These are phyloP conservation scores for Lanius ludovicianus DNA, from an alignment of 2,113 vertebrate genomes.

Conservation along the genomic window DNA sequence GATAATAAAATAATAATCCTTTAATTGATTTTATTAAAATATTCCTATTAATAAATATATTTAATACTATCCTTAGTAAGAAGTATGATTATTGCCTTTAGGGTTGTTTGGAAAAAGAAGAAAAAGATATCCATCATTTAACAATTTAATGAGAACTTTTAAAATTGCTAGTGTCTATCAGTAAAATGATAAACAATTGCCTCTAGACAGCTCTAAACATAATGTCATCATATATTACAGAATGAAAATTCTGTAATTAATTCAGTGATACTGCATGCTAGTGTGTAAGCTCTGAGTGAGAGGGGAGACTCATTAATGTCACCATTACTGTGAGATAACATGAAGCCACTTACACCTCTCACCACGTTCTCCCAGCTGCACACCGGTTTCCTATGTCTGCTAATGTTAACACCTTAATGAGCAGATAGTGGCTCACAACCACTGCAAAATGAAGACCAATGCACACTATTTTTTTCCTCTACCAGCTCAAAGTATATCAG, in stretches of 20 bases:
- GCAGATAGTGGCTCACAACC: background rate
- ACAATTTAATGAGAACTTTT: conserved; percentile 45
- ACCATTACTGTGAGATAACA: conserved; percentile 27
- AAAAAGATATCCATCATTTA: conserved; percentile 15
- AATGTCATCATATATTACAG: background rate
- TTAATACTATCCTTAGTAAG: background rate
- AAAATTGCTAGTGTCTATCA: conserved; percentile 53
- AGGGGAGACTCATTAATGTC: conserved; percentile 34
- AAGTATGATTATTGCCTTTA: background rate
- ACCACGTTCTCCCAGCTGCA: conserved; percentile 36
- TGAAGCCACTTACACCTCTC: conserved; percentile 19
- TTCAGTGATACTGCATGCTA: background rate
- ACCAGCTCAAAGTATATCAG: background rate
- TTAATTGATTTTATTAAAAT: background rate
- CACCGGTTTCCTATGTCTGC: background rate
- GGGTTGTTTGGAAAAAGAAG: background rate
- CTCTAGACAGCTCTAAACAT: conserved; percentile 24
- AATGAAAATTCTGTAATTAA: conserved; percentile 48
- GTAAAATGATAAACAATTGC: conserved; percentile 43
- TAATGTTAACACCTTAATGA: conserved; percentile 9
- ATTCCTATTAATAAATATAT: conserved; percentile 8
- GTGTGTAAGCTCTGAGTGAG: conserved; percentile 30
- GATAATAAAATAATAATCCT: background rate
- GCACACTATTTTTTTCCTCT: background rate
- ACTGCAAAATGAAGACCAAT: background rate